phyloP scores from a whole-genome alignment of 2,888 invertebrate species.

The Caenorhabditis sulstoni region DNA sequence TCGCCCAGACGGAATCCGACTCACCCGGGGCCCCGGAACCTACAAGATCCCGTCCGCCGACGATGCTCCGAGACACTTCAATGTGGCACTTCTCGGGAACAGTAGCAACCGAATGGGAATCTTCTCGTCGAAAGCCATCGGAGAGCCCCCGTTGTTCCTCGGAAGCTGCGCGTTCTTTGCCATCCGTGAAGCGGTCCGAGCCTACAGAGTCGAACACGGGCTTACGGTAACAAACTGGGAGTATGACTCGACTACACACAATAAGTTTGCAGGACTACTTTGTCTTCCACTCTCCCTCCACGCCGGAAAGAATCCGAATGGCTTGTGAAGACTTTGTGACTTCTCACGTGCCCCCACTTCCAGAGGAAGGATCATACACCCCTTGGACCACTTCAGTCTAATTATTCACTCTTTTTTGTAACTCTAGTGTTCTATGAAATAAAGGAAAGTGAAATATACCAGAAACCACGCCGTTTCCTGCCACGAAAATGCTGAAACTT shows the following conservation, averaged over 20 bases:
- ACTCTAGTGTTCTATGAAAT: neutral
- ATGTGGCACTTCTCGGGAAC: conserved; percentile 93
- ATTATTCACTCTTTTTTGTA: conserved; percentile 6
- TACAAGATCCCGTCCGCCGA: conserved; percentile 95
- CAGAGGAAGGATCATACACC: conserved; percentile 60
- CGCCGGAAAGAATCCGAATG: conserved; percentile 91
- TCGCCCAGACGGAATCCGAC: conserved; percentile 83
- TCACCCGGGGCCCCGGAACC: conserved; percentile 91
- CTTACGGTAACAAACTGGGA: conserved; percentile 20
- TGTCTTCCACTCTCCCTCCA: conserved; percentile 88
- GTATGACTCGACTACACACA: neutral
- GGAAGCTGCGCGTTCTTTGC: conserved; percentile 92
- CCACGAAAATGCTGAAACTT: neutral
- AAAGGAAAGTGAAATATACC: neutral
- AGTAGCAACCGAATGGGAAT: conserved; percentile 92
- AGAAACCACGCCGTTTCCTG: neutral
- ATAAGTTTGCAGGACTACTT: conserved; percentile 82
- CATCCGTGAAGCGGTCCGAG: conserved; percentile 88
- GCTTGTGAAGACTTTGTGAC: conserved; percentile 87
- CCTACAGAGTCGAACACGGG: conserved; percentile 84
- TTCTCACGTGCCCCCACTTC: conserved; percentile 58
- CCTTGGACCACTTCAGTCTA: conserved; percentile 65
- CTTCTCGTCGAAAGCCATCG: conserved; percentile 96
- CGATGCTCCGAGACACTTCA: conserved; percentile 93
- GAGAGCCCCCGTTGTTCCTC: conserved; percentile 94